A percentile compares a stretch with the other conserved stretches of the same genome.
Evolutionary conservation across 2,113 vertebrate genomes (phyloP).

Genomic region (Semnornis frantzii): DNA sequence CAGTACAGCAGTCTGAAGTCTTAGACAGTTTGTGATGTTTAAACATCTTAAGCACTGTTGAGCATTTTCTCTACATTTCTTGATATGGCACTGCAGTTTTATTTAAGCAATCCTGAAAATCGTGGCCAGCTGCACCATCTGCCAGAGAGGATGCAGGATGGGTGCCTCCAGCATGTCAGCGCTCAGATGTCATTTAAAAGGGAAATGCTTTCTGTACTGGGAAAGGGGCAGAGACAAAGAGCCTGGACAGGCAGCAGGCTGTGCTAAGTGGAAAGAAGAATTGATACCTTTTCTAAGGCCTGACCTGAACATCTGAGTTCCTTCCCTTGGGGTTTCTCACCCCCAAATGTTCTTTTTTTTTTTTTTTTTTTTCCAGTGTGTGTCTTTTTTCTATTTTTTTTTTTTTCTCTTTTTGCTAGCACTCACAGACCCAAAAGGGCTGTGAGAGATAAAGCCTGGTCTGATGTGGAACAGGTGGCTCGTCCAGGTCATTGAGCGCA

Average conservation of each 20-base stretch:
- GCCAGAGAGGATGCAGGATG: constrained; percentile 70
- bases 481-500: background rate
- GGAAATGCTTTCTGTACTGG: constrained; percentile 62
- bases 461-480: constrained; percentile 46
- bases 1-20: background rate
- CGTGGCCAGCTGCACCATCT: constrained; percentile 69
- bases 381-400: background rate
- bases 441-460: background rate
- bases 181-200: constrained; percentile 73
- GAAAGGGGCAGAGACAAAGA: constrained; percentile 66
- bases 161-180: constrained; percentile 70
- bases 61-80: constrained; percentile 64
- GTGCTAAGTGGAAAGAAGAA: constrained; percentile 69
- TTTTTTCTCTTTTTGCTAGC: background rate
- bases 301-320: constrained; percentile 69
- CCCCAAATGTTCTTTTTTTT: background rate
- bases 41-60: constrained; percentile 69
- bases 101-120: constrained; percentile 70
- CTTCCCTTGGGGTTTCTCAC: constrained; percentile 23
- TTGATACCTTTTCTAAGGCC: constrained; percentile 68
- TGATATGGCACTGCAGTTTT: constrained; percentile 65
- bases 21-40: constrained; percentile 68
- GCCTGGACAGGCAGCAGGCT: constrained; percentile 39
- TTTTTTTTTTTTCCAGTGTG: background rate
- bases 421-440: background rate